Percentiles rank a stretch among this genome's conserved stretches.
These are phyloP conservation scores for Dicyrtoma fusca DNA, from an alignment of 2,888 invertebrate genomes.

Conservation along the genomic window DNA sequence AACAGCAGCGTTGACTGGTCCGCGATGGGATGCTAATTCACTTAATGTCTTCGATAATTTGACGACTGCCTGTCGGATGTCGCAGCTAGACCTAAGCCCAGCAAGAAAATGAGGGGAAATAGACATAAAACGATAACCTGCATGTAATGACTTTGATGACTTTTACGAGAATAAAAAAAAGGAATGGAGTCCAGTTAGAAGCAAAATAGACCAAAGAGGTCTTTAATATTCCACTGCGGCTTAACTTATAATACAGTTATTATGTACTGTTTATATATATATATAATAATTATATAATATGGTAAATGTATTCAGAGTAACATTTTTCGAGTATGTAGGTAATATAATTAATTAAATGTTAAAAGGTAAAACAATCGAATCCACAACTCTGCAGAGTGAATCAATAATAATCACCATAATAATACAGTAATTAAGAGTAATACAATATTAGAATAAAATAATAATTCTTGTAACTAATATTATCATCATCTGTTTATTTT, in stretches of 20 bases:
- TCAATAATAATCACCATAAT: conserved; percentile 4
- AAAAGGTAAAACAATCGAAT: conserved; percentile 9
- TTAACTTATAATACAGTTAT: conserved; percentile 20
- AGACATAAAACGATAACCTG: neutral
- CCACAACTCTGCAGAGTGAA: conserved; percentile 31
- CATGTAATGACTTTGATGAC: no score
- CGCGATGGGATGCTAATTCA: no score
- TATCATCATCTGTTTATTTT: neutral
- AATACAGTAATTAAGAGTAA: conserved; percentile 4
- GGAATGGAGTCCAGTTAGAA: conserved; percentile 5
- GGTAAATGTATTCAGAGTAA: conserved; percentile 17
- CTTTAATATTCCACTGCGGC: conserved; percentile 28
- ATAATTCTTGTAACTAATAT: neutral
- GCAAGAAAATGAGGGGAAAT: no score
- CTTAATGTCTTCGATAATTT: no score
- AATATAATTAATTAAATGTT: conserved; percentile 5
- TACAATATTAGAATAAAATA: neutral
- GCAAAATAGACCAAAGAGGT: conserved; percentile 32
- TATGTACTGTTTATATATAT: conserved; percentile 10
- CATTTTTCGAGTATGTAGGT: conserved; percentile 15
- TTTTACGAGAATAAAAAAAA: no score
- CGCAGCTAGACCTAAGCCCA: no score
- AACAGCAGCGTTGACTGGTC: no score
- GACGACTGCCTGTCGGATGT: no score
- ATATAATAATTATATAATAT: conserved; percentile 19